Percentiles rank a stretch among this genome's conserved stretches.
Evolutionary conservation across 2,113 vertebrate genomes (phyloP).

Genomic region (Zosterops pallidus): DNA sequence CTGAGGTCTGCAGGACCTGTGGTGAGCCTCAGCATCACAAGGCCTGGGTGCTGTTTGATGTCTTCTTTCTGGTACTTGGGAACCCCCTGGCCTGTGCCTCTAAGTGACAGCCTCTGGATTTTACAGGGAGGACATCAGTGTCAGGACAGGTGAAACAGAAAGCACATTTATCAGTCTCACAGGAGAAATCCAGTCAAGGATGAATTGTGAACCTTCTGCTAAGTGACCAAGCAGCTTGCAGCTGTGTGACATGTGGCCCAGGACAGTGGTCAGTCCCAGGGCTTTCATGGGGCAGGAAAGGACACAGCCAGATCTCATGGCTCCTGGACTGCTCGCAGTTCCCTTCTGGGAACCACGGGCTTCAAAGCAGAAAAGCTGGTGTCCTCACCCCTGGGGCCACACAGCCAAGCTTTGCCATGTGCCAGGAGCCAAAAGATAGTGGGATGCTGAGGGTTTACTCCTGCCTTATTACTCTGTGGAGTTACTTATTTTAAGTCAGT

Average conservation of each 20-base stretch:
- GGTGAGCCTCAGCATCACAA: background rate
- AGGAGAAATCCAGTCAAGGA: background rate
- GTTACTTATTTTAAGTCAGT: background rate
- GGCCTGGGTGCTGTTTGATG: background rate
- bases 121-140: background rate
- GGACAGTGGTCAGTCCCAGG: background rate
- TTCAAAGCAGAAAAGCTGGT: no score
- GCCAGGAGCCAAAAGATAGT: background rate
- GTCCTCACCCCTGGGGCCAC: background rate
- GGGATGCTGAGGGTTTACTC: background rate
- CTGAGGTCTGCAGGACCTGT: background rate
- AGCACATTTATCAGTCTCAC: rapidly evolving
- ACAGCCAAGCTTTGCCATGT: background rate
- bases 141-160: background rate
- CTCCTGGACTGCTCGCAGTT: background rate
- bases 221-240: background rate
- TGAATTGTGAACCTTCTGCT: background rate
- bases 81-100: background rate
- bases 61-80: background rate
- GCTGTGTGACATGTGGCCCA: background rate
- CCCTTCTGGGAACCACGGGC: no score
- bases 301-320: background rate
- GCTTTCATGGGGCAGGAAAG: background rate
- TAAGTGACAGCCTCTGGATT: background rate
- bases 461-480: background rate